Conservation (phyloP, 2,888 invertebrate genomes). For the Microctonus aethiopoides region DNA sequence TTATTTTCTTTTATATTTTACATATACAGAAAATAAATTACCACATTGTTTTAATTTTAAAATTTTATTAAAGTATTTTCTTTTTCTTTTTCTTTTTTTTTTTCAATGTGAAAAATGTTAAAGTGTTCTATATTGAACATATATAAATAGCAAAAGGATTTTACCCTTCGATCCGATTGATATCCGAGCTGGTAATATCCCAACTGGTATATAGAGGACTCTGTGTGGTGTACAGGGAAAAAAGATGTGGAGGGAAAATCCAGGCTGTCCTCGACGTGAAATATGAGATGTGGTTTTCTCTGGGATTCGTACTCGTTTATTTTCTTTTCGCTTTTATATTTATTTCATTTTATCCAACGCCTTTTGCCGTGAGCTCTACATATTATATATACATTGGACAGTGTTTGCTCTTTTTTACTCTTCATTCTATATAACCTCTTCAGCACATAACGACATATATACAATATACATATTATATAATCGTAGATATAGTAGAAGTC, state of each 20-base stretch:
- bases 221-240: neutral
- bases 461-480: too few species aligned
- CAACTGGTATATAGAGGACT: constrained; percentile 46
- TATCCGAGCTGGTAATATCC: constrained; percentile 59
- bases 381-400: too few species aligned
- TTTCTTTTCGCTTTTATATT: constrained; percentile 18
- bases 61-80: too few species aligned
- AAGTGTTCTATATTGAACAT: neutral
- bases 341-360: neutral
- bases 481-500: neutral
- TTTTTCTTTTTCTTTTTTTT: too few species aligned
- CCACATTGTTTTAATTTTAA: too few species aligned
- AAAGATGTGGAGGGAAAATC: constrained; percentile 58
- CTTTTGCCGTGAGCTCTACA: neutral
- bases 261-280: constrained; percentile 63
- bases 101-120: neutral
- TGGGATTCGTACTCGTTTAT: constrained; percentile 26
- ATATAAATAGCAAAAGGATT: neutral
- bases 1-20: neutral
- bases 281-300: constrained; percentile 59
- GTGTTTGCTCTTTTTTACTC: constrained; percentile 47
- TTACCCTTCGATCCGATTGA: constrained; percentile 55
- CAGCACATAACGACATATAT: constrained; percentile 5
- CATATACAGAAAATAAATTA: too few species aligned
- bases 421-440: constrained; percentile 26